Evolutionary conservation across 2,113 vertebrate species (phyloP).

Genomic region (Rutilus rutilus): DNA sequence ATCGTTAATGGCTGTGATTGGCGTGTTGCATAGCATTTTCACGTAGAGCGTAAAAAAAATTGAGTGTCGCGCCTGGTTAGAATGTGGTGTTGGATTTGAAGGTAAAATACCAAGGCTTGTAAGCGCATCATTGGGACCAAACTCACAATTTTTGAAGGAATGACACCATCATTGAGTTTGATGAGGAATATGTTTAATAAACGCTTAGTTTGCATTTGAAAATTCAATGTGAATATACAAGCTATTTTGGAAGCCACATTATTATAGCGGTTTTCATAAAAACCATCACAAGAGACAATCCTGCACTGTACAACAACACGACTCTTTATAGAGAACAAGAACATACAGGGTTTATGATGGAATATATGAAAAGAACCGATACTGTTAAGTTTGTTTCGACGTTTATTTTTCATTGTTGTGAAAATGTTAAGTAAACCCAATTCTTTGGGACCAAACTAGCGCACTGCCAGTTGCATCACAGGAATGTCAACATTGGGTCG

Average conservation of each 20-base stretch:
- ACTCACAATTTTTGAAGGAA: constrained; percentile 42
- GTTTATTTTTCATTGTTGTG: constrained; percentile 55
- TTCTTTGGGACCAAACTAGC: constrained; percentile 57
- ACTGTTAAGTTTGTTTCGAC: constrained; percentile 49
- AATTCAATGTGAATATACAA: background rate
- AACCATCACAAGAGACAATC: constrained; percentile 58
- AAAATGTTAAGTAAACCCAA: constrained; percentile 53
- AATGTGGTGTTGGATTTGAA: constrained; percentile 5
- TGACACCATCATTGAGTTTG: constrained; percentile 33
- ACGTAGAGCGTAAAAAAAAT: background rate
- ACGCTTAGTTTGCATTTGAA: constrained; percentile 17
- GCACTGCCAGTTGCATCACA: constrained; percentile 52
- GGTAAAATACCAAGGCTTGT: constrained; percentile 25
- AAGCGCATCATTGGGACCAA: constrained; percentile 55
- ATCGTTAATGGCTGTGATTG: background rate
- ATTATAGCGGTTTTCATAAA: constrained; percentile 58
- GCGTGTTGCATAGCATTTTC: background rate
- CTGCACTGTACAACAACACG: constrained; percentile 1
- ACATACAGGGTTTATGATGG: constrained; percentile 48
- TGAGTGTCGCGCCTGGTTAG: background rate
- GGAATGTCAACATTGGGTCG: constrained; percentile 20
- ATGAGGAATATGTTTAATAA: constrained; percentile 22
- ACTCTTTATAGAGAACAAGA: constrained; percentile 18
- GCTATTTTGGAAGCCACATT: background rate
- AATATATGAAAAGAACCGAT: constrained; percentile 43